Conservation (phyloP, 2,113 vertebrate species). For the Heterotis niloticus region DNA sequence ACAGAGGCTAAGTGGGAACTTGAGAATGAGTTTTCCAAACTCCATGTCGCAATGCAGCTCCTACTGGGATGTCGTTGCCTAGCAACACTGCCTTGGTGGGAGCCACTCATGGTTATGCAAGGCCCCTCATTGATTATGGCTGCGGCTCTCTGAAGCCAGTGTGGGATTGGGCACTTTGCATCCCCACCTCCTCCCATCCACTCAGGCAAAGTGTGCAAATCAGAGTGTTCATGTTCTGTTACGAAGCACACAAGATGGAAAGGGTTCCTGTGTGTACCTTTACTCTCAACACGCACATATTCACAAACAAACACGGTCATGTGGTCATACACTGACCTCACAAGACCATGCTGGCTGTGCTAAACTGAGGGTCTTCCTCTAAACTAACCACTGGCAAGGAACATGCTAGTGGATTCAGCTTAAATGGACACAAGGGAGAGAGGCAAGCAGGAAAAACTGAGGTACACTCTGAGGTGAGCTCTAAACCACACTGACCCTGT, state of each 20-base stretch:
- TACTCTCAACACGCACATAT: not conserved
- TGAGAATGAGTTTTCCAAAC: slow-evolving; percentile 23
- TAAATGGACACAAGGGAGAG: no score
- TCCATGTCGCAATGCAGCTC: slow-evolving; percentile 36
- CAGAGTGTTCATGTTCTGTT: not conserved
- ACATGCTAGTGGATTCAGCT: no score
- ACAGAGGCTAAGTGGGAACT: slow-evolving; percentile 18
- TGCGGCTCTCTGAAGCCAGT: slow-evolving; percentile 3
- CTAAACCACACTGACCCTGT: no score
- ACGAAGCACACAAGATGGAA: not conserved
- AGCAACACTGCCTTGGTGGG: slow-evolving; percentile 27
- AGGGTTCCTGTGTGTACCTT: not conserved
- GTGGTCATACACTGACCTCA: not conserved
- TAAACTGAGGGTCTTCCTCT: no score
- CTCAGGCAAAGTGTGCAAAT: not conserved
- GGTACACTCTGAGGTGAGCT: no score
- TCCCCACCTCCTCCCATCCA: not conserved
- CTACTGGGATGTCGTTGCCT: slow-evolving; percentile 31
- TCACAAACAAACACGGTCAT: not conserved
- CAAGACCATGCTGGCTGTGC: not conserved
- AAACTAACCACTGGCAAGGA: no score
- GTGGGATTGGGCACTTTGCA: not conserved
- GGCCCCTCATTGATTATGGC: slow-evolving; percentile 23
- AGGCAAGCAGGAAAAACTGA: no score
- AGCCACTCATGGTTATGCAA: slow-evolving; percentile 30